These are phyloP conservation scores for Drosophila formosana DNA, from an alignment of 2,888 invertebrate species.

Conservation along the genomic window DNA sequence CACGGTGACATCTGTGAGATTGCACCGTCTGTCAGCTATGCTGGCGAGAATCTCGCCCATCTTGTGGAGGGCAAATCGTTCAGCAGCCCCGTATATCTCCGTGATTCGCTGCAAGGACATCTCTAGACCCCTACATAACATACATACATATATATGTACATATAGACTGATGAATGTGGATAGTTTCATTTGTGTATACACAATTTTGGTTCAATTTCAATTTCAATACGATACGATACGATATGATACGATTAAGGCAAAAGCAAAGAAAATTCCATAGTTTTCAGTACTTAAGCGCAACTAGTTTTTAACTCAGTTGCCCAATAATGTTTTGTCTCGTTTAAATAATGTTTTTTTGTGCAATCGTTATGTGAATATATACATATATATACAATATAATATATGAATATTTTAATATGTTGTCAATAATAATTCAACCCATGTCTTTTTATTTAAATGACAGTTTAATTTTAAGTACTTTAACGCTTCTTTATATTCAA, in stretches of 20 bases:
- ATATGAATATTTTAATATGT: constrained; percentile 47
- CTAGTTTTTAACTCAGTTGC: constrained; percentile 17
- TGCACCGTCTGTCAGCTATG: constrained; percentile 95
- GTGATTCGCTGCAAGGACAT: constrained; percentile 83
- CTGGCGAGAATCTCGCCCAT: constrained; percentile 92
- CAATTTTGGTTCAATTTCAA: constrained; percentile 26
- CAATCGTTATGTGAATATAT: constrained; percentile 67
- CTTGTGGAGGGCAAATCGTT: constrained; percentile 89
- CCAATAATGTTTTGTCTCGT: constrained; percentile 34
- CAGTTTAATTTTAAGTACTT: background rate
- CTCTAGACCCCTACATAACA: constrained; percentile 47
- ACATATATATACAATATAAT: constrained; percentile 39
- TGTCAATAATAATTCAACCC: constrained; percentile 1
- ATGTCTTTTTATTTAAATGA: background rate
- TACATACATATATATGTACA: constrained; percentile 38
- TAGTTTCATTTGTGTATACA: constrained; percentile 38
- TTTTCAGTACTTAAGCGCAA: constrained; percentile 54
- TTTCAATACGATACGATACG: constrained; percentile 4
- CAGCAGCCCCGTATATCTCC: constrained; percentile 88
- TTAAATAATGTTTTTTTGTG: constrained; percentile 48
- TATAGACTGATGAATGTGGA: constrained; percentile 58
- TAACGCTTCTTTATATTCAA: no score
- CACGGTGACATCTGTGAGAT: constrained; percentile 92
- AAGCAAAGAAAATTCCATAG: constrained; percentile 41
- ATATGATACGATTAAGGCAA: background rate